Percentiles rank a stretch among this genome's conserved stretches.
Evolutionary conservation across 2,113 vertebrate species (phyloP).

Genomic region (Xenopus borealis): DNA sequence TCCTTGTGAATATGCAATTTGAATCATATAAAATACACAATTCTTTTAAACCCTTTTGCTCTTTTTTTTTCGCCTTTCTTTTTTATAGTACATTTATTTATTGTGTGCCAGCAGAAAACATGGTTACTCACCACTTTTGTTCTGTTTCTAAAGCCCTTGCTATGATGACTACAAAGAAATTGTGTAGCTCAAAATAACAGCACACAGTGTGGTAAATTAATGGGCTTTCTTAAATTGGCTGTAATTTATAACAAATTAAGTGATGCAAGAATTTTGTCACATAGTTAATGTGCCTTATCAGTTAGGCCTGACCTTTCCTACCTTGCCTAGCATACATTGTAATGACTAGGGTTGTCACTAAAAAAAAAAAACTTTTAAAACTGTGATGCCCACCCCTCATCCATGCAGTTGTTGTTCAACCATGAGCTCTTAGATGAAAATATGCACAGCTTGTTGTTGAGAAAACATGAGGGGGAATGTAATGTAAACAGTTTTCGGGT

Average conservation of each 20-base stretch:
- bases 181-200: conserved; percentile 12
- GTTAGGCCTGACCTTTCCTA: too few species aligned
- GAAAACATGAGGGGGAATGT: too few species aligned
- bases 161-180: conserved; percentile 18
- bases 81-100: neutral
- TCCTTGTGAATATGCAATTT: neutral
- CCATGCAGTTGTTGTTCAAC: too few species aligned
- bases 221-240: neutral
- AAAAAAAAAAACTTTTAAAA: too few species aligned
- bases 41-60: too few species aligned
- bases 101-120: neutral
- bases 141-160: neutral
- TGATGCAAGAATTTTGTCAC: conserved; percentile 13
- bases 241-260: conserved; percentile 21
- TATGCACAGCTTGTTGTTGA: too few species aligned
- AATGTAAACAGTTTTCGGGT: too few species aligned
- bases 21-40: too few species aligned
- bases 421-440: too few species aligned
- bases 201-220: conserved; percentile 1
- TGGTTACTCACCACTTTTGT: neutral
- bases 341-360: too few species aligned
- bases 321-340: too few species aligned
- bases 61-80: neutral
- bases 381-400: too few species aligned
- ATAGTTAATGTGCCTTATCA: conserved; percentile 3